A percentile compares a stretch with the other conserved stretches of the same genome.
Evolutionary conservation across 2,888 invertebrate species (phyloP).

Genomic region (Tetanocera ferruginea): DNA sequence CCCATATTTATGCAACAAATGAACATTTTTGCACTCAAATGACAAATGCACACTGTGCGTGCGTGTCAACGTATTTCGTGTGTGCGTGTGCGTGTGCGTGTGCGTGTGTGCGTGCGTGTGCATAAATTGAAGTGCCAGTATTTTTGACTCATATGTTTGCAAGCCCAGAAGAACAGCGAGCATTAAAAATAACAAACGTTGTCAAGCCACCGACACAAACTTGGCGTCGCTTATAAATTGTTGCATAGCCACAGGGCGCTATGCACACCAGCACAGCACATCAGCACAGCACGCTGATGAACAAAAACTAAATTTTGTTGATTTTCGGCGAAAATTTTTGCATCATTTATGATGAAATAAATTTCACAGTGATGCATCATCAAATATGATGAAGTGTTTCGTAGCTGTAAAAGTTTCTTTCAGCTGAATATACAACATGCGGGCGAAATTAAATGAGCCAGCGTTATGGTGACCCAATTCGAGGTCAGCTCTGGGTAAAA

Average conservation of each 20-base stretch:
- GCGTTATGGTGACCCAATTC: slow-evolving; percentile 9
- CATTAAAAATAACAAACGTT: neutral
- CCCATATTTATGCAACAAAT: too few relatives aligned
- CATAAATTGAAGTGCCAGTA: slow-evolving; percentile 1
- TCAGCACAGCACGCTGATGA: neutral
- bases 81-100: neutral
- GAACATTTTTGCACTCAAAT: too few relatives aligned
- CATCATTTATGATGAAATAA: slow-evolving; percentile 9
- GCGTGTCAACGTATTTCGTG: neutral
- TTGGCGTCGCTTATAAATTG: slow-evolving; percentile 9
- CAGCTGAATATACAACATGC: neutral
- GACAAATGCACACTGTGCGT: neutral
- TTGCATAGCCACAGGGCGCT: slow-evolving; percentile 4
- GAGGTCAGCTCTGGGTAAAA: neutral
- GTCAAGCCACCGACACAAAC: neutral
- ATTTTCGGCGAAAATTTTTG: slow-evolving; percentile 8
- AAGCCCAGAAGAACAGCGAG: neutral
- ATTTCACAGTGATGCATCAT: slow-evolving; percentile 9
- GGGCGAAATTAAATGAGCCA: slow-evolving; percentile 18
- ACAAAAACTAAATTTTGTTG: slow-evolving; percentile 2
- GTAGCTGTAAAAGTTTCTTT: neutral
- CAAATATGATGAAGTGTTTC: slow-evolving; percentile 7
- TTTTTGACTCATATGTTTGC: neutral
- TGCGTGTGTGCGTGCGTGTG: slow-evolving; percentile 2
- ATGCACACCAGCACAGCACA: neutral